Evolutionary conservation across 2,113 vertebrate genomes (phyloP), one percentile per base, ranked within the genome.

Genomic region (Hystrix brachyura): DNA sequence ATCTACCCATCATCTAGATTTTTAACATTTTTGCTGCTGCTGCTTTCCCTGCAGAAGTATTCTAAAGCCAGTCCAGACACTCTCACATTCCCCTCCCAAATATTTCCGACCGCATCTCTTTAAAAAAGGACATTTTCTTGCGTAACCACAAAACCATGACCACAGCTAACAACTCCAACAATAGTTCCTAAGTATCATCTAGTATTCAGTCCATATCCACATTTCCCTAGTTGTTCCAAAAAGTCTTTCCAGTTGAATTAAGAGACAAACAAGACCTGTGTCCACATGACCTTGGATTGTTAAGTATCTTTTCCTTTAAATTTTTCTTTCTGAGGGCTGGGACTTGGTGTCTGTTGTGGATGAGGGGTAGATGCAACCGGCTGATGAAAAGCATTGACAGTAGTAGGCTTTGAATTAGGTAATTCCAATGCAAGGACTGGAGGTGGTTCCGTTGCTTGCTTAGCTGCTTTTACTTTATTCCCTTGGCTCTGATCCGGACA

Each of bases 11-110:
- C 46, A 82, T 78, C 64, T 96, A 62, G 71, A 89, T 95, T 94
- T 92, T 96, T 90, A 94, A 85, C 80, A 92, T 62, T 88, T 95
- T 91, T 93, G 38, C 83, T 85, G 60, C 51, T 87, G 92, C n/a
- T 65, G 95, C 32, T 55, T 87, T 81, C n/a, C 48, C 65, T 55
- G 67, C 38, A 60, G 43, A 96, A 72, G 18, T 81, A 32, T 94
- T 81, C 76, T 62, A 51, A 95, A 92, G 69, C n/a, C 69, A 82
- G 32, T 48, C 80, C 93, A 95, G 87, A 95, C 87, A 94, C 74
- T 81, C 46, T 84, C 32, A 71, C 74, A 87, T 74, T 93, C 71
- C 38, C 48, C 46, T 94, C 74, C 72, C 80, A 96, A 69, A 84
- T 95, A 90, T 94, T 97, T 90, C 69, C 0, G 2, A 79, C 67